Evolutionary conservation across 2,797 vertebrate genomes (phyloP).

Genomic region (Hypotaenidia philippensis): DNA sequence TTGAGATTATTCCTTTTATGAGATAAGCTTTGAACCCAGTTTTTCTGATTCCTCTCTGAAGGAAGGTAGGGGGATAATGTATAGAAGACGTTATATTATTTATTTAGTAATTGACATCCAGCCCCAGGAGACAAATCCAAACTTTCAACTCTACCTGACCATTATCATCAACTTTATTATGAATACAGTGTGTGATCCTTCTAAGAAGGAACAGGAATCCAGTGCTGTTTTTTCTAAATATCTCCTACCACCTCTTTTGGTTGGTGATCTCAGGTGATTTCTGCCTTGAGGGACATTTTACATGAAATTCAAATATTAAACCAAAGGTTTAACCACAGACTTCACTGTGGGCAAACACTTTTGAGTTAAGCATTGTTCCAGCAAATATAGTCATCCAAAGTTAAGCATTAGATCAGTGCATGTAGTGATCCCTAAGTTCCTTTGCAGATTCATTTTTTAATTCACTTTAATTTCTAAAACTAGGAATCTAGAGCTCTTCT

Average conservation of each 20-base stretch:
- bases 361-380: background rate
- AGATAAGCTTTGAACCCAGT: background rate
- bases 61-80: background rate
- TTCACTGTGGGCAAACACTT: background rate
- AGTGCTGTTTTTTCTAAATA: background rate
- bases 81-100: background rate
- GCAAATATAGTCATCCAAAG: background rate
- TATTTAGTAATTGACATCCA: background rate
- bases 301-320: background rate
- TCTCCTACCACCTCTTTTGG: background rate
- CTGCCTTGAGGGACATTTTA: background rate
- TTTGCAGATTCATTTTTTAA: background rate
- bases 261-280: background rate
- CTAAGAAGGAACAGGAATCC: background rate
- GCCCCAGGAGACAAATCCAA: background rate
- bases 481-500: background rate
- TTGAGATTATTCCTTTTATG: background rate
- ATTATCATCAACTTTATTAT: background rate
- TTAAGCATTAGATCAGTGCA: background rate
- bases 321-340: background rate
- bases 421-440: fast-evolving
- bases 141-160: background rate
- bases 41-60: background rate
- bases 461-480: background rate
- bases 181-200: background rate